Conservation (phyloP, 1,140 invertebrate species). For the Druon quercuslanigerum region DNA sequence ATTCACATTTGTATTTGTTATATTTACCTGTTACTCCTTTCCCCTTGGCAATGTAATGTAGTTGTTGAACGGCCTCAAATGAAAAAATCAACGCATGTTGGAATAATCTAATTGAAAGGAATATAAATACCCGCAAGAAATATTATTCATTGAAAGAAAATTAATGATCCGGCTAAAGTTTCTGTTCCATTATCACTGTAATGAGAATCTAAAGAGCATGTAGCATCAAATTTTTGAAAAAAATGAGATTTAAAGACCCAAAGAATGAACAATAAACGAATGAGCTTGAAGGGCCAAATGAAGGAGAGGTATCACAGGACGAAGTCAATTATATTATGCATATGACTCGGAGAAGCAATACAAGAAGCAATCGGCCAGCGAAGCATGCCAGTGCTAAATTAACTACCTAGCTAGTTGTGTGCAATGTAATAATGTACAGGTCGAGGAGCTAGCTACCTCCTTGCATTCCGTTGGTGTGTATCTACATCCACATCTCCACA, state of each 20-base stretch:
- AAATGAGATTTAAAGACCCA: conserved; percentile 23
- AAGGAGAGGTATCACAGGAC: conserved; percentile 41
- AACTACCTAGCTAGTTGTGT: conserved; percentile 61
- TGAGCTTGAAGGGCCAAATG: conserved; percentile 7
- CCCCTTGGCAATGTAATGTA: background rate
- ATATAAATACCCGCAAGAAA: too few species aligned
- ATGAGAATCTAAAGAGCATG: conserved; percentile 30
- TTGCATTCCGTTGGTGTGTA: conserved; percentile 6
- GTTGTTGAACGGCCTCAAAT: too few species aligned
- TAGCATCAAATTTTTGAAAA: conserved; percentile 35
- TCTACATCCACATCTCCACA: background rate
- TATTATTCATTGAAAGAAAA: too few species aligned
- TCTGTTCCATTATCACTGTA: conserved; percentile 35
- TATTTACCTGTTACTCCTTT: too few species aligned
- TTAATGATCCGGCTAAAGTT: too few species aligned
- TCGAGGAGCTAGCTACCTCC: conserved; percentile 26
- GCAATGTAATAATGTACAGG: conserved; percentile 61
- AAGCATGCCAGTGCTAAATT: conserved; percentile 60
- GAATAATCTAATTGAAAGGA: too few species aligned
- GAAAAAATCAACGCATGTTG: too few species aligned
- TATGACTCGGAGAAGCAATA: conserved; percentile 61
- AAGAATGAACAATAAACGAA: conserved; percentile 18
- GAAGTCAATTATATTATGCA: conserved; percentile 66
- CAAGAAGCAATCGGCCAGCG: conserved; percentile 60
- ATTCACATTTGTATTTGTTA: too few species aligned